Evolutionary conservation across 2,797 vertebrate species (phyloP), one percentile per base, ranked within the genome.

Genomic region (Orestias chungarensis): DNA sequence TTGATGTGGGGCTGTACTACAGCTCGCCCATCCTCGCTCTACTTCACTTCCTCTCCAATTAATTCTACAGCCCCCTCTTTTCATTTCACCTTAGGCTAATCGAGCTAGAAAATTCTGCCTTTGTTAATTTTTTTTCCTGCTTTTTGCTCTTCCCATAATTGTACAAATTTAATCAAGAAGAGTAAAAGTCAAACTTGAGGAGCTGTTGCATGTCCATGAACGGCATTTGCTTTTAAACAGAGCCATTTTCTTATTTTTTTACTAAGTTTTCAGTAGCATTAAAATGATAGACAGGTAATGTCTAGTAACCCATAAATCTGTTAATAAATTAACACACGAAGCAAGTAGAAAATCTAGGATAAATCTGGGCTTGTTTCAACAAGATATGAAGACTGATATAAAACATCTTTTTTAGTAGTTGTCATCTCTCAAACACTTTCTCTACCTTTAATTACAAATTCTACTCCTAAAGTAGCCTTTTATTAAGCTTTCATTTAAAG

Each of bases 1-100:
- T 91, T 92, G 83, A 92, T 89, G 87, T 92, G 85, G 50, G 76
- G 83, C 77, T 87, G 71, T 77, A 73, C 71, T 68, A 29, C 52
- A 44, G 29, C 64, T 75, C 78, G 42, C 75, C 65, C 82, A n/a
- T 85, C 75, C 31, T n/a, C 66, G 79, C 35, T 31, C 75, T 74
- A 70, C 76, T 76, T 84, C 71, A 29, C 79, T 84, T 64, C 71
- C 85, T 85, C n/a, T 79, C 67, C 71, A 81, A 66, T 88, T 83
- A 76, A 81, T 82, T 86, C 79, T 80, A 57, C 82, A 83, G 78
- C 65, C 80, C 78, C 76, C 75, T 68, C 77, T 88, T 78, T 81
- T 81, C 40, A 75, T 84, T 86, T 88, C 33, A 83, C 88, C 87
- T 55, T 79, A 87, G 85, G 88, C 81, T 78, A 88, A 72, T 78